Evolutionary conservation across 2,888 invertebrate genomes (phyloP), one percentile per base, ranked within the genome.

Genomic region (Polydrusus cervinus): DNA sequence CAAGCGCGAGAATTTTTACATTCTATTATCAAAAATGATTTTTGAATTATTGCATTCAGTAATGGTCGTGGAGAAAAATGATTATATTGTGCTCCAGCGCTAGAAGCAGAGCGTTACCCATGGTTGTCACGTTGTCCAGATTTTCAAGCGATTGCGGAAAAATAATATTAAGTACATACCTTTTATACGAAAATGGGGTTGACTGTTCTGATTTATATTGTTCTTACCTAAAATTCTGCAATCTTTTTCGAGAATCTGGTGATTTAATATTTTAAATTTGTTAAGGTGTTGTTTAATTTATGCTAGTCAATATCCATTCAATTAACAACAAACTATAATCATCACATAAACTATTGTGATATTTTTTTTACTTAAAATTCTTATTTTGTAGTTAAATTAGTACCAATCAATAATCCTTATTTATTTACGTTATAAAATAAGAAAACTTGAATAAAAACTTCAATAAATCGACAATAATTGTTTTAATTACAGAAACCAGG

Each of bases 281-380:
- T 53, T 25, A 16, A 10, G 25, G n/a, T n/a, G n/a, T n/a, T 53
- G 30, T 38, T 57, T 57, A 57, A 16, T 57, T 16, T 34, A 10
- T 16, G 16, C 57, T 57, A 57, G 57, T 57, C 57, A 57, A 9
- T 25, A 57, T 57, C 5, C 57, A 57, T 57, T 30, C 20, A 25
- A 30, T 38, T 16, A 9, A 34, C 16, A 9, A 47, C 47, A 47
- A 16, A 47, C 13, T 57, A 14, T 1, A 30, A 16, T 57, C 57
- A 57, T 57, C 57, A 57, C 57, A 57, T 57, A 57, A 38, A 16
- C 34, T 14, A 38, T 38, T 57, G 57, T 57, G 57, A 57, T 57
- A 57, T 57, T 57, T 57, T n/a, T 57, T 57, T 57, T 57, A 38
- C 57, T 57, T 57, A 25, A 57, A 16, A 38, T 13, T n/a, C 1